Evolutionary conservation across 2,113 vertebrate species (phyloP), one percentile per base, ranked within the genome.

Genomic region (Elephantulus edwardii): DNA sequence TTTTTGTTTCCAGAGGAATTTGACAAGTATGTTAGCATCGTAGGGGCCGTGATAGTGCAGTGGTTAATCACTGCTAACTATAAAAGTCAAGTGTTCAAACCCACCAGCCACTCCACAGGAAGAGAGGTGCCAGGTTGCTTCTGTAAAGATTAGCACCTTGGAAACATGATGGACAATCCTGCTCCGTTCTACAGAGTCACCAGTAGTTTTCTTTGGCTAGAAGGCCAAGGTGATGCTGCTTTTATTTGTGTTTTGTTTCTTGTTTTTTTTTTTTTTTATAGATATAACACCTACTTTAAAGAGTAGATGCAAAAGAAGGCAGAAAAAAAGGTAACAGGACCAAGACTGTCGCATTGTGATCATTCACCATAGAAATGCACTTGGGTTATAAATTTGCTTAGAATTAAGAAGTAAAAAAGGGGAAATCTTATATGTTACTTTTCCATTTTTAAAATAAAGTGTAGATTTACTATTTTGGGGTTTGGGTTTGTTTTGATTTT

Each of bases 361-460:
- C 26, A 16, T 58, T 89, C 82, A 11, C 2, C 2, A 0, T 46
- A 26, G 20, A 17, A 12, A 44, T n/a, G 22, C 48, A 68, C 19
- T 38, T 83, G 42, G 50, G 40, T 30, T 88, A 1, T 46, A 44
- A 44, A 42, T 87, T 89, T 77, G 17, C 42, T 74, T 35, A n/a
- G 86, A 92, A 50, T 30, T 26, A 22, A 1, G 0, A 78, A 56
- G 42, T 46, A 6, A 56, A 83, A 70, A 74, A 46, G 44, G 84
- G 66, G 64, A 48, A 35, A 35, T 83, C 33, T 83, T 44, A 26
- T 40, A 20, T 84, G 84, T 88, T 22, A 5, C 42, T 78, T 92
- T 93, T 81, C 50, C n/a, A 56, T 93, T 38, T 68, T 35, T 70
- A 89, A 81, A 54, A 56, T 77, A 87, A 46, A 4, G 11, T 38